phyloP scores from a whole-genome alignment of 2,888 invertebrate species.

The Drosophila nr. perissopoda region DNA sequence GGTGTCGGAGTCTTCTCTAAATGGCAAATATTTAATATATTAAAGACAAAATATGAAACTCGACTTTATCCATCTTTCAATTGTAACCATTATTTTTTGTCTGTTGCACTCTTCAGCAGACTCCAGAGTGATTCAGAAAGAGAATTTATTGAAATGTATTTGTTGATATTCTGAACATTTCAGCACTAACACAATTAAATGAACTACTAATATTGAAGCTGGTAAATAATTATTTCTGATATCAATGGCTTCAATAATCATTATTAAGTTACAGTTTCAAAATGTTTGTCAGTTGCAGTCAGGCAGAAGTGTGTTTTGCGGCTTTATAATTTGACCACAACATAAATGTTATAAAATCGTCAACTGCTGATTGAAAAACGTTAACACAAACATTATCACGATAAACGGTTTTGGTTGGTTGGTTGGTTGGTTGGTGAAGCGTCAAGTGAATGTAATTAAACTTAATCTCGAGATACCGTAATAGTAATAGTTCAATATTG shows the following conservation, averaged over 20 bases:
- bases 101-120: too few species aligned
- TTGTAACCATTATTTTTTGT: too few species aligned
- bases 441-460: constrained; percentile 70
- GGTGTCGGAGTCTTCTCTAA: too few species aligned
- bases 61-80: too few species aligned
- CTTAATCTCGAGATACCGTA: constrained; percentile 48
- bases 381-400: constrained; percentile 42
- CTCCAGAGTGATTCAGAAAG: too few species aligned
- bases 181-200: neutral
- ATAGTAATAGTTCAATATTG: constrained; percentile 41
- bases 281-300: constrained; percentile 6
- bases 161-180: too few species aligned
- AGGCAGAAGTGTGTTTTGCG: constrained; percentile 23
- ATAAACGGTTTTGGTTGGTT: constrained; percentile 18
- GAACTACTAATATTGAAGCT: neutral
- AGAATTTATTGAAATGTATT: too few species aligned
- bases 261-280: neutral
- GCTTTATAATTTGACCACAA: constrained; percentile 44
- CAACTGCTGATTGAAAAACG: constrained; percentile 54
- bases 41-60: too few species aligned
- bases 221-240: neutral
- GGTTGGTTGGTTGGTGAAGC: constrained; percentile 31
- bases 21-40: too few species aligned
- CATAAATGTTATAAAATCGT: constrained; percentile 17
- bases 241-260: neutral